Conservation (phyloP, 2,113 vertebrate genomes). For the Brachyhypopomus occidentalis region DNA sequence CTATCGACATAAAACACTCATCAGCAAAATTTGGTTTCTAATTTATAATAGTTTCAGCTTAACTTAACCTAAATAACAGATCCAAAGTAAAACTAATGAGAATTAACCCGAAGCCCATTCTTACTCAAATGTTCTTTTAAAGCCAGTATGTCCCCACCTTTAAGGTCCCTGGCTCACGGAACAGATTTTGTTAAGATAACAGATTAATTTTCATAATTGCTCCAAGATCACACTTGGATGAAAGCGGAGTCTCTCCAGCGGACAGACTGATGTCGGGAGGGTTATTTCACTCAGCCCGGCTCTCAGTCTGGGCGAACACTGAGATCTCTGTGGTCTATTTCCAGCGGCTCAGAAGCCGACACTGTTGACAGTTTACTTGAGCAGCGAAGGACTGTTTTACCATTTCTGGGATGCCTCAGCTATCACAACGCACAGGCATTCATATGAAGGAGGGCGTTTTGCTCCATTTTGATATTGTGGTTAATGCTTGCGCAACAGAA, state of each 20-base stretch:
- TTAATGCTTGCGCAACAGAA: conserved; percentile 31
- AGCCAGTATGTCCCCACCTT: conserved; percentile 33
- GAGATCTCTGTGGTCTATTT: conserved; percentile 56
- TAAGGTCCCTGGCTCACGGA: conserved; percentile 43
- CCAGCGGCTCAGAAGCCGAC: conserved; percentile 36
- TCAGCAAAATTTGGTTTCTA: background rate
- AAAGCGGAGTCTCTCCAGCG: conserved; percentile 44
- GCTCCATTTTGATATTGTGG: conserved; percentile 48
- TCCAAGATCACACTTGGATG: conserved; percentile 53
- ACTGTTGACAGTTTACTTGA: conserved; percentile 53
- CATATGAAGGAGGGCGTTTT: conserved; percentile 48
- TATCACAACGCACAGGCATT: conserved; percentile 53
- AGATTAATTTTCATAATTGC: conserved; percentile 59
- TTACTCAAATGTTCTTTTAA: conserved; percentile 30
- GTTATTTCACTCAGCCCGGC: conserved; percentile 46
- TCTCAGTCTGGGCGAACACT: conserved; percentile 35
- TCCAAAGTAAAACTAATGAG: background rate
- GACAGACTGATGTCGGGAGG: conserved; percentile 13
- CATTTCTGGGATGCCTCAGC: conserved; percentile 59
- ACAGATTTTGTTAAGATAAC: conserved; percentile 47
- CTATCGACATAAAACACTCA: background rate
- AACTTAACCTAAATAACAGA: conserved; percentile 18
- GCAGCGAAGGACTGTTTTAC: conserved; percentile 60
- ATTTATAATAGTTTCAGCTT: background rate
- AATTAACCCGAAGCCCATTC: background rate